These are phyloP conservation scores for Corvus moneduloides DNA, from an alignment of 2,113 vertebrate species.

Conservation along the genomic window DNA sequence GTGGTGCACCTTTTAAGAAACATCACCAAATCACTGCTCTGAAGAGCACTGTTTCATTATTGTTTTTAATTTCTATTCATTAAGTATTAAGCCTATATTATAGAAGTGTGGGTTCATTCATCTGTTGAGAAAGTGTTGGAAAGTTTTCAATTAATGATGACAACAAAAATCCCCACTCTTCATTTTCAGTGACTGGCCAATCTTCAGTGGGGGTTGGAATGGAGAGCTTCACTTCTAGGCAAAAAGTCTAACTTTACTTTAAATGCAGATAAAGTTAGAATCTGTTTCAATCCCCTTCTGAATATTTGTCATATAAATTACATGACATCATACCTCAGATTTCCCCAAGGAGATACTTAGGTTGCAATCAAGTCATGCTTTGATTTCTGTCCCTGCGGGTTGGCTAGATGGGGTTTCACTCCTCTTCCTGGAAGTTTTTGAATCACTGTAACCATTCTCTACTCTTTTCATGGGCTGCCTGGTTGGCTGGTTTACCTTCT, in stretches of 20 bases:
- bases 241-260: neutral
- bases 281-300: neutral
- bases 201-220: neutral
- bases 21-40: neutral
- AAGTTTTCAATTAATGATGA: neutral
- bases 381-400: neutral
- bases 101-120: neutral
- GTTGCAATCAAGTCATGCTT: neutral
- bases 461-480: neutral
- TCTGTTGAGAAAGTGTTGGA: neutral
- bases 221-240: neutral
- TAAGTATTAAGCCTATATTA: neutral
- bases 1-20: neutral
- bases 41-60: neutral
- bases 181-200: rapidly evolving
- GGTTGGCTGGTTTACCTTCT: neutral
- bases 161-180: neutral
- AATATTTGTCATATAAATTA: neutral
- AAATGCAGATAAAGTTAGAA: neutral
- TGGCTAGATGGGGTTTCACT: neutral
- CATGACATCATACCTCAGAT: rapidly evolving
- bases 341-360: neutral
- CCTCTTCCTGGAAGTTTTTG: neutral
- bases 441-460: neutral
- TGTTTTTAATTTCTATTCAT: neutral